A percentile compares a stretch with the other conserved stretches of the same genome.
These are phyloP conservation scores for Conopomorpha cramerella DNA, from an alignment of 1,140 invertebrate genomes.

Conservation along the genomic window DNA sequence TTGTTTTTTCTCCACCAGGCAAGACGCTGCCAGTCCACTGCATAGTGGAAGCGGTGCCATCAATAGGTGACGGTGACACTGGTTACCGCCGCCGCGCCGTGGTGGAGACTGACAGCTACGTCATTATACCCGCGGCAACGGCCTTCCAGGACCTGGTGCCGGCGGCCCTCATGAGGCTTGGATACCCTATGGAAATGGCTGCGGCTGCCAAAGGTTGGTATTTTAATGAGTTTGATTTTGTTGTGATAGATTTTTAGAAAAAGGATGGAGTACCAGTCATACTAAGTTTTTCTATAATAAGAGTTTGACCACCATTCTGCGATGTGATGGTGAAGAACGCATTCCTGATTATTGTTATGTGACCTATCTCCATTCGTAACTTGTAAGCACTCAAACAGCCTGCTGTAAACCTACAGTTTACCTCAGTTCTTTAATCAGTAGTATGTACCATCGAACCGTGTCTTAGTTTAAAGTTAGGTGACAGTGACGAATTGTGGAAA, in stretches of 20 bases:
- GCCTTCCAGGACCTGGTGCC: constrained; percentile 83
- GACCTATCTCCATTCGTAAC: no score
- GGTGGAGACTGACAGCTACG: constrained; percentile 89
- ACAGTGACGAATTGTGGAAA: neutral
- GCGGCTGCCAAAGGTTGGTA: constrained; percentile 78
- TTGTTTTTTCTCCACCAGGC: constrained; percentile 64
- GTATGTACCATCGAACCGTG: no score
- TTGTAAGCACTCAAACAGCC: no score
- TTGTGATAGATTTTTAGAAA: no score
- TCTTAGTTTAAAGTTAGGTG: neutral
- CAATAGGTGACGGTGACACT: constrained; percentile 69
- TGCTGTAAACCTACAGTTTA: no score
- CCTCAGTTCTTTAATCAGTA: no score
- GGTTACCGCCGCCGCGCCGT: constrained; percentile 63
- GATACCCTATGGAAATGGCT: constrained; percentile 76
- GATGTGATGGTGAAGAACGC: no score
- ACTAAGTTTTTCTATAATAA: no score
- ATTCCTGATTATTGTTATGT: no score
- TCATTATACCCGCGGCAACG: constrained; percentile 88
- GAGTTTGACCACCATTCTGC: no score
- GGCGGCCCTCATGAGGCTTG: constrained; percentile 76
- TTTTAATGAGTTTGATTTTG: no score
- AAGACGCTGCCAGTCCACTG: constrained; percentile 93
- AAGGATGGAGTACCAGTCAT: no score
- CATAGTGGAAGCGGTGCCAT: constrained; percentile 81